phyloP scores from a whole-genome alignment of 2,113 vertebrate species.

The Dicerorhinus sumatrensis region DNA sequence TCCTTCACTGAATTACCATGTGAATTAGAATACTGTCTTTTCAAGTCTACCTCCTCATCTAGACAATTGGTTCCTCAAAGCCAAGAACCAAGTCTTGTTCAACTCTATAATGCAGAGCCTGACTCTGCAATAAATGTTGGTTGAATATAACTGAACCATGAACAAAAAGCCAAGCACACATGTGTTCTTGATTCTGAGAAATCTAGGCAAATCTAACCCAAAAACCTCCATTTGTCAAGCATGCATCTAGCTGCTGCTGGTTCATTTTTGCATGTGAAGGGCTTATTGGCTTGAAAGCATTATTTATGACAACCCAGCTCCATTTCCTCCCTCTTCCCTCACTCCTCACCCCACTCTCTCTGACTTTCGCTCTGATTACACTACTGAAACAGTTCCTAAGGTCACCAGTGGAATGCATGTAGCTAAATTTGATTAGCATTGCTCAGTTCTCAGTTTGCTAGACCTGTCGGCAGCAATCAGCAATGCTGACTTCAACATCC shows the following conservation, averaged over 20 bases:
- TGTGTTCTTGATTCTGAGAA: not conserved
- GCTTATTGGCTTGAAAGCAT: not conserved
- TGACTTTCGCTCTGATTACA: not conserved
- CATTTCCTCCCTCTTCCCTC: not conserved
- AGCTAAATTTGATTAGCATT: not conserved
- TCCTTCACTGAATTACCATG: rapidly evolving
- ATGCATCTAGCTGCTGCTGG: not conserved
- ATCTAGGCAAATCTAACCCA: not conserved
- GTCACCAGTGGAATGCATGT: not conserved
- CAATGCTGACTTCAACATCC: not conserved
- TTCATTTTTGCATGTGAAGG: not conserved
- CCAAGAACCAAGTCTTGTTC: not conserved
- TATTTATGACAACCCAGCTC: not conserved
- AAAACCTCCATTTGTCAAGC: not conserved
- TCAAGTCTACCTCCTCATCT: not conserved
- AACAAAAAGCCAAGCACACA: not conserved
- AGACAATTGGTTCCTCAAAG: not conserved
- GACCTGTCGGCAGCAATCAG: not conserved
- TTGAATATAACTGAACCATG: not conserved
- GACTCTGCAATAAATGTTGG: too few relatives aligned
- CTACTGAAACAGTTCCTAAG: not conserved
- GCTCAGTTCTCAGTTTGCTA: not conserved
- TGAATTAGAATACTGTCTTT: not conserved
- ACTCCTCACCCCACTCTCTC: not conserved
- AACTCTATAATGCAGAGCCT: not conserved